phyloP scores from a whole-genome alignment of 2,797 vertebrate species.

The Loriculus beryllinus region DNA sequence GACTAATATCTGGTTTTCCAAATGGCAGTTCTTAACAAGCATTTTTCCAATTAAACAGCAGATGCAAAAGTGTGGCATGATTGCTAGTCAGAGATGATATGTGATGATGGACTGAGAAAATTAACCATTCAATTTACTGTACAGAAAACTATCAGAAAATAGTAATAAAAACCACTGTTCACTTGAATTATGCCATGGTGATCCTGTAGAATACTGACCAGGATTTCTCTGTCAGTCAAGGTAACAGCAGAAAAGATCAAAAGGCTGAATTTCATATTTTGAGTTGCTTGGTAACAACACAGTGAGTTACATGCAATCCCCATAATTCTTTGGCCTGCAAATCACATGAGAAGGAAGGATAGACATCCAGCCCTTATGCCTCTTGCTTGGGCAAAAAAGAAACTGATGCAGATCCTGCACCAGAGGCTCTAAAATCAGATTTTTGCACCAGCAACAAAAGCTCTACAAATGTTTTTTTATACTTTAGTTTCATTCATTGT shows the following conservation, averaged over 20 bases:
- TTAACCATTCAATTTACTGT: neutral
- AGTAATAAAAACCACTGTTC: neutral
- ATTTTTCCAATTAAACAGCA: neutral
- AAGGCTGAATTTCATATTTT: neutral
- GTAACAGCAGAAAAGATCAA: neutral
- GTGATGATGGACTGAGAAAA: neutral
- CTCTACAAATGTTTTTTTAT: neutral
- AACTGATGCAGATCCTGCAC: neutral
- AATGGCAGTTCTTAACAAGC: neutral
- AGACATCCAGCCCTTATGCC: too few relatives aligned
- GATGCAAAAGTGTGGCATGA: neutral
- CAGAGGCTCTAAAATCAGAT: neutral
- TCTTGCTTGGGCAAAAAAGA: neutral
- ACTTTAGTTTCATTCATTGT: neutral
- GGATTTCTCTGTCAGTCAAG: neutral
- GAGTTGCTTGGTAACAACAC: neutral
- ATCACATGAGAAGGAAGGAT: neutral
- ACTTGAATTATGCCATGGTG: neutral
- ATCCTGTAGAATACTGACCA: neutral
- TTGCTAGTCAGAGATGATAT: neutral
- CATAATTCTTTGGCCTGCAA: neutral
- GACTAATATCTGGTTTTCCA: neutral
- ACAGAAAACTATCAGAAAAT: neutral
- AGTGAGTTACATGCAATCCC: fast-evolving
- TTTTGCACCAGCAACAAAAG: neutral